Base-by-base conservation (phyloP, 2,797 vertebrate species). In the Tadarida brasiliensis region DNA sequence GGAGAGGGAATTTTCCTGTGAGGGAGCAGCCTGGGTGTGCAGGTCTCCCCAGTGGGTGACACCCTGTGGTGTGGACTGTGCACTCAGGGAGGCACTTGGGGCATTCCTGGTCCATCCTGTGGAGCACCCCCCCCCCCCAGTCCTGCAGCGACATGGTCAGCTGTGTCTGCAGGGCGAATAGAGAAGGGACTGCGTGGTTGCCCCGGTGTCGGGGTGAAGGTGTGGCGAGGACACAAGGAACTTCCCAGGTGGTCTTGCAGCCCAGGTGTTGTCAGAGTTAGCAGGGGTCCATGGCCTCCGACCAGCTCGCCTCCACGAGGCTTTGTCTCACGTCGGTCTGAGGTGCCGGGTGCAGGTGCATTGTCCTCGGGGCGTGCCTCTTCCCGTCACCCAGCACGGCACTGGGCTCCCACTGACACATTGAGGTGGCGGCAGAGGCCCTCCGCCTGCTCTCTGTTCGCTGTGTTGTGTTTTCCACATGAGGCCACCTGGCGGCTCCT, bases 341-440 rank as follows among this genome's bases (percentile, higher is more conserved):
- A 74, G 57, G 76, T 35, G 15, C 4, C 63, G 20, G 4, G 26
- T n/a, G 24, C 14, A 12, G 54, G 28, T 4, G 7, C 28, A 0
- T 26, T n/a, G 30, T 35, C 35, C 11, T 49, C 7, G 2, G 10
- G 39, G 30, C 15, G 0, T 3, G 2, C 30, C 22, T 7, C 57
- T 35, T n/a, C 26, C 22, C 5, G 12, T 35, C 19, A 20, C 22
- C 51, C 19, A 9, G 15, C 19, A 2, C 17, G n/a, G 51, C 11
- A n/a, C 6, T 26, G 67, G 35, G n/a, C 65, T 51, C 16, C 76
- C 7, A 54, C 11, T 15, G 28, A 47, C n/a, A 30, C 15, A 6
- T 3, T 7, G 24, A 39, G 49, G 10, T 30, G 61, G 12, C 1
- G 4, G 47, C 20, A 26, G 10, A 67, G 33, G 3, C 11, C 20